Evolutionary conservation across 2,888 invertebrate species (phyloP), one percentile per base, ranked within the genome.

Genomic region (Serrognathus titanus): DNA sequence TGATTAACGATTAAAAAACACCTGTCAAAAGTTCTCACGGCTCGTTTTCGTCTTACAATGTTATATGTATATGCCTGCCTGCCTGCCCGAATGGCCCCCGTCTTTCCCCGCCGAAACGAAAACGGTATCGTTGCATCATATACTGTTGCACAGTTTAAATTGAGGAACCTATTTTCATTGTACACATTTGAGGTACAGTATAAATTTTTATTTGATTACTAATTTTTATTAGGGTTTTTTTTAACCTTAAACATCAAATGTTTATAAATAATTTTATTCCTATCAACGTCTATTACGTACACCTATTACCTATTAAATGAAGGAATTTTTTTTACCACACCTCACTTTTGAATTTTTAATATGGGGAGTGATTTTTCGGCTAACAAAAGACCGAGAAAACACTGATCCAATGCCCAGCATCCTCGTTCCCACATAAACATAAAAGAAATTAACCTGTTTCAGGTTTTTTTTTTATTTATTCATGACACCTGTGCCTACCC

Each of bases 1-100:
- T 64, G 69, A 73, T 74, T 71, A 71, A 71, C 69, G 72, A 72
- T 71, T 70, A 66, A 65, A 66, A 71, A 71, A 72, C 75, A 75
- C 75, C 75, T 75, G 75, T 73, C 71, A 66, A 61, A 52, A 65
- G 68, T 75, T 75, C 75, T 73, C 75, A 74, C 74, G 74, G 73
- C 72, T 67, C 60, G 63, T 63, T 66, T 65, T 63, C 64, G 62
- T 66, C 63, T 62, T n/a, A 24, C 11, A 31, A 35, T 35, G 31
- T 36, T 35, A 12, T 16, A 16, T 20, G 31, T 16, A 13, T 10
- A 3, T 24, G 48, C 13, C 10, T 46, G 24, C 24, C 24, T 16
- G 24, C 50, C 38, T 13, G 38, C 10, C 13, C 35, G 35, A 31
- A 13, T 11, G 12, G 35, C 13, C 13, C 36, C 16, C 24, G 38